A percentile compares a stretch with the other conserved stretches of the same genome.
Conservation (phyloP, 2,113 vertebrate genomes). For the Sterna hirundo region DNA sequence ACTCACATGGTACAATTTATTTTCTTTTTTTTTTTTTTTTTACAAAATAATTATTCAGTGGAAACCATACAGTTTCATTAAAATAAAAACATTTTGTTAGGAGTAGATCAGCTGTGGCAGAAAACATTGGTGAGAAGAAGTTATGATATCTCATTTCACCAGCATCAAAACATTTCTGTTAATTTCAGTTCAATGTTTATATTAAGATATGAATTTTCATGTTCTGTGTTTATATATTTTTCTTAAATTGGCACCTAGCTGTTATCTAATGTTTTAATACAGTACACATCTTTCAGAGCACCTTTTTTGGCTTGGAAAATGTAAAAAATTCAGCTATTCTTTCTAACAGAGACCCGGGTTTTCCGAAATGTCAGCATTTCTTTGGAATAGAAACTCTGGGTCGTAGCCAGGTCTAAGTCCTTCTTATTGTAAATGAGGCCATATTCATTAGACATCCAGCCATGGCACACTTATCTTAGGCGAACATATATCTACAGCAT, state of each 20-base stretch:
- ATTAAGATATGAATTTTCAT: neutral
- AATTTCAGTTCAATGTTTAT: conserved; percentile 17
- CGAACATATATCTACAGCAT: neutral
- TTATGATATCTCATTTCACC: neutral
- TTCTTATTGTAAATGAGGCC: conserved; percentile 48
- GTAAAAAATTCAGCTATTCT: conserved; percentile 6
- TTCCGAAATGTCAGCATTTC: conserved; percentile 55
- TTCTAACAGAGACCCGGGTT: neutral
- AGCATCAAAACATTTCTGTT: conserved; percentile 25
- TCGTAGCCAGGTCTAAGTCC: neutral
- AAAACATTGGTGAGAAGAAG: neutral
- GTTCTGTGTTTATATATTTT: conserved; percentile 3
- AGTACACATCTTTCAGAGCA: neutral
- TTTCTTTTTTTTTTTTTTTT: neutral
- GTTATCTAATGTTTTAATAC: conserved; percentile 16
- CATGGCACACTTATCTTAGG: conserved; percentile 43
- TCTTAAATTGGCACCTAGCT: conserved; percentile 22
- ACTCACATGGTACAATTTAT: neutral
- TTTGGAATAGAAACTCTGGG: conserved; percentile 37
- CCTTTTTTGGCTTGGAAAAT: conserved; percentile 12
- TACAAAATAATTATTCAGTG: neutral
- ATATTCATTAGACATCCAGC: conserved; percentile 47
- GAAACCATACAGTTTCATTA: neutral
- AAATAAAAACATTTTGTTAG: conserved; percentile 5
- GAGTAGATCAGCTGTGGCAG: neutral